Evolutionary conservation across 35 echinoderm and acorn worm genomes (phyloP).

Genomic region (Amphiura filiformis): DNA sequence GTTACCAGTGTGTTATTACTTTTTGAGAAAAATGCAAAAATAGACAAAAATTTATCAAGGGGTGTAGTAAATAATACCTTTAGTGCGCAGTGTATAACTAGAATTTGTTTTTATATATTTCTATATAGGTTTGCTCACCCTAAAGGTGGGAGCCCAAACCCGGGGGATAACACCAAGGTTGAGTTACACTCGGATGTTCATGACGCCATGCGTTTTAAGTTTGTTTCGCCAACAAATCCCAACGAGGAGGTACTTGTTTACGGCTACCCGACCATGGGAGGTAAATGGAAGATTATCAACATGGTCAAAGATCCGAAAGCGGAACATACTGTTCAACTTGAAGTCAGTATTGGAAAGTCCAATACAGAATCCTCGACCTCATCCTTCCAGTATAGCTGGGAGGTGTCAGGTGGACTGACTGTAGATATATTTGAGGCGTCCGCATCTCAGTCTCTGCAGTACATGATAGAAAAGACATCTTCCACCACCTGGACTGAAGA

Average conservation of each 20-base stretch:
- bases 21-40: too few relatives aligned
- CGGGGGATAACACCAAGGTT: not conserved
- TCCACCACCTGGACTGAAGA: not conserved
- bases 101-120: too few relatives aligned
- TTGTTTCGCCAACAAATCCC: not conserved
- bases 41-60: too few relatives aligned
- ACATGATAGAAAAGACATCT: not conserved
- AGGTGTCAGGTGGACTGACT: not conserved
- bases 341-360: constrained; percentile 8
- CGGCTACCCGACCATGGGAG: not conserved
- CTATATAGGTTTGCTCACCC: not conserved
- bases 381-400: not conserved
- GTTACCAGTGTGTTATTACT: too few relatives aligned
- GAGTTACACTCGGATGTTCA: not conserved
- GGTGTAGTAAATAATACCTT: too few relatives aligned
- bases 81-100: too few relatives aligned
- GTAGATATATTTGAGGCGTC: not conserved
- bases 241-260: not conserved
- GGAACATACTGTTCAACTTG: not conserved
- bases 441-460: not conserved
- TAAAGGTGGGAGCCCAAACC: not conserved
- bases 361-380: not conserved
- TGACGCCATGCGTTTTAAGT: not conserved
- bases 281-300: constrained; percentile 18
- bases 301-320: constrained; percentile 1